These are phyloP conservation scores for Aythya baeri DNA, from an alignment of 2,113 vertebrate genomes.

Conservation along the genomic window DNA sequence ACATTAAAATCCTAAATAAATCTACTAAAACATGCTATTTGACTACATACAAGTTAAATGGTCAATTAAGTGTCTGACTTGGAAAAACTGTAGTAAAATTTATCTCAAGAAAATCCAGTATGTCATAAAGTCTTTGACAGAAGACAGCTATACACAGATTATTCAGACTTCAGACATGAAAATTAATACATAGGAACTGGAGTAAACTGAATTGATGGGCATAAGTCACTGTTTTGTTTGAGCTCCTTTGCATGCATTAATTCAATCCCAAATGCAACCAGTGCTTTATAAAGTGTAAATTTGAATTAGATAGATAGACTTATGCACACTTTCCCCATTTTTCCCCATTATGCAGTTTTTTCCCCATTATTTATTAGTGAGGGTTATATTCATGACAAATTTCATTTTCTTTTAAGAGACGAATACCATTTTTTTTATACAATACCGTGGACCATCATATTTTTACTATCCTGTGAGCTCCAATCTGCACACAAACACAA, in stretches of 20 bases:
- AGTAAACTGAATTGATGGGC: not conserved
- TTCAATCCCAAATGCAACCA: not conserved
- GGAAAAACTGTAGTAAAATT: not conserved
- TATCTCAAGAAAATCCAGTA: not conserved
- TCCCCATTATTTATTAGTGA: not conserved
- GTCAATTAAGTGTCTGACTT: not conserved
- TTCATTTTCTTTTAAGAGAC: not conserved
- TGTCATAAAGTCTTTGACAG: not conserved
- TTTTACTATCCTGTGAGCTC: not conserved
- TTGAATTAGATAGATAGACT: not conserved
- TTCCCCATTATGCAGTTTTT: not conserved
- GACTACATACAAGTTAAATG: not conserved
- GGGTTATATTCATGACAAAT: not conserved
- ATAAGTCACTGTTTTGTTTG: not conserved
- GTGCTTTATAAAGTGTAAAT: not conserved
- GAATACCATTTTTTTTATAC: no score
- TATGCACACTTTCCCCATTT: not conserved
- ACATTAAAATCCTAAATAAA: not conserved
- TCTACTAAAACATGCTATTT: not conserved
- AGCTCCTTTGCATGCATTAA: not conserved
- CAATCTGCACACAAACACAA: not conserved
- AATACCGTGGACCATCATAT: not conserved
- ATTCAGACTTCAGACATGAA: not conserved
- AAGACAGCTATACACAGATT: not conserved
- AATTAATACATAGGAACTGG: not conserved